These are phyloP conservation scores for Ommatoiulus sabulosus DNA, from an alignment of 2,888 invertebrate genomes.

Conservation along the genomic window DNA sequence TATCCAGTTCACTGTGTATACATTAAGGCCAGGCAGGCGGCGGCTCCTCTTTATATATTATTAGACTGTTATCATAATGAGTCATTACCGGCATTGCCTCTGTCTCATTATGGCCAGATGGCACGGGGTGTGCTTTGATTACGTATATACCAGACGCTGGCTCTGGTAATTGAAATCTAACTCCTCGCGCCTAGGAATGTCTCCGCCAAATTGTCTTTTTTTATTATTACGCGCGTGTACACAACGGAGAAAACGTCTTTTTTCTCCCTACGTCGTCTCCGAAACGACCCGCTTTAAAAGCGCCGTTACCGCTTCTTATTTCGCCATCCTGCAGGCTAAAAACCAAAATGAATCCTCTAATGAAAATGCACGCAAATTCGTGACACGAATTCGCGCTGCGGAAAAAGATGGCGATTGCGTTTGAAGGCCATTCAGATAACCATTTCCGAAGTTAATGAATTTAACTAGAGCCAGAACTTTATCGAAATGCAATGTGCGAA, in stretches of 20 bases:
- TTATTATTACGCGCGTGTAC: not conserved
- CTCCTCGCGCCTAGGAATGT: not conserved
- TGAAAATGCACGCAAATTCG: constrained; percentile 24
- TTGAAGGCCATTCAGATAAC: no score
- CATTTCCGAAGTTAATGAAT: not conserved
- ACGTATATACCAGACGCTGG: not conserved
- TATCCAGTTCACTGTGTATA: constrained; percentile 43
- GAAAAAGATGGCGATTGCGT: not conserved
- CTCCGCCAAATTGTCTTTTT: not conserved
- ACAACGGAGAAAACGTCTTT: not conserved
- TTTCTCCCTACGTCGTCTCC: constrained; percentile 2
- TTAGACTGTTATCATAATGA: constrained; percentile 43
- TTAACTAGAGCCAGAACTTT: not conserved
- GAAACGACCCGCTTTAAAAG: constrained; percentile 23
- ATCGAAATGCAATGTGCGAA: not conserved
- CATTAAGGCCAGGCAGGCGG: constrained; percentile 13
- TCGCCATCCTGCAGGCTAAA: not conserved
- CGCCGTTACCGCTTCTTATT: constrained; percentile 24
- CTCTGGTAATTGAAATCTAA: constrained; percentile 36
- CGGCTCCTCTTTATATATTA: constrained; percentile 36
- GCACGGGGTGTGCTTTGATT: constrained; percentile 36
- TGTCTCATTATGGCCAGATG: constrained; percentile 33
- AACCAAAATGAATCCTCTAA: constrained; percentile 35
- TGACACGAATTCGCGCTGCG: not conserved
- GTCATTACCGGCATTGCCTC: constrained; percentile 43